Conservation (phyloP, 2,888 invertebrate species). For the Hyalella azteca region DNA sequence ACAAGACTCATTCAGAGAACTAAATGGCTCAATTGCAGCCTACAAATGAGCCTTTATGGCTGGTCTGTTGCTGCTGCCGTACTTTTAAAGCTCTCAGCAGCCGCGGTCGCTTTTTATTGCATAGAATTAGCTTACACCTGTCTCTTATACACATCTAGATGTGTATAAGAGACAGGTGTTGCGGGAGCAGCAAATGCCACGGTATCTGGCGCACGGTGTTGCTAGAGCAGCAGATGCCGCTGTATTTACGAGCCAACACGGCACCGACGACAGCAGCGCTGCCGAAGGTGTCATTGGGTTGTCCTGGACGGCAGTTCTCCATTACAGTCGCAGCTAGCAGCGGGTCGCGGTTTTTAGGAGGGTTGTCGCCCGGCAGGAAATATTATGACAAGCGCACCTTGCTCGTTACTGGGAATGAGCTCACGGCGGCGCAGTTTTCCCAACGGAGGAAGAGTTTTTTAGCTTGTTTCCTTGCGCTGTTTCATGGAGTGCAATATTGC, state of each 20-base stretch:
- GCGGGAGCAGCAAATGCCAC: too few relatives aligned
- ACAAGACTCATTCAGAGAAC: background rate
- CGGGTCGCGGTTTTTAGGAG: background rate
- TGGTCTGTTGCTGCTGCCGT: too few relatives aligned
- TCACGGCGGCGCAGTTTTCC: background rate
- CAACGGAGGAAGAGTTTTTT: constrained; percentile 1
- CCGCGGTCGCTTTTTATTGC: too few relatives aligned
- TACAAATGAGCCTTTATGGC: background rate
- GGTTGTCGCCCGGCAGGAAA: background rate
- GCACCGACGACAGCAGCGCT: background rate
- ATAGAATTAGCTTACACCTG: too few relatives aligned
- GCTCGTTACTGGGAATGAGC: constrained; percentile 22
- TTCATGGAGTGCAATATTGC: too few relatives aligned
- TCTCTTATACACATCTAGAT: too few relatives aligned
- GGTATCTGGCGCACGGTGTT: too few relatives aligned
- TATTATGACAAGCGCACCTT: background rate
- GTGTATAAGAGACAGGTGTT: too few relatives aligned
- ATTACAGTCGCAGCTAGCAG: background rate
- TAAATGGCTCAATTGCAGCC: background rate
- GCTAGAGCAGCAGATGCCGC: too few relatives aligned
- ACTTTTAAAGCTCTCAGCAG: too few relatives aligned
- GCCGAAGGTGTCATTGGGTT: constrained; percentile 23
- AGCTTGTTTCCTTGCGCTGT: too few relatives aligned
- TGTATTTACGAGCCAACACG: background rate
- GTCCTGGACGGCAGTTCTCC: background rate